phyloP scores from a whole-genome alignment of 2,797 vertebrate genomes.

The Ptychobarbus kaznakovi region DNA sequence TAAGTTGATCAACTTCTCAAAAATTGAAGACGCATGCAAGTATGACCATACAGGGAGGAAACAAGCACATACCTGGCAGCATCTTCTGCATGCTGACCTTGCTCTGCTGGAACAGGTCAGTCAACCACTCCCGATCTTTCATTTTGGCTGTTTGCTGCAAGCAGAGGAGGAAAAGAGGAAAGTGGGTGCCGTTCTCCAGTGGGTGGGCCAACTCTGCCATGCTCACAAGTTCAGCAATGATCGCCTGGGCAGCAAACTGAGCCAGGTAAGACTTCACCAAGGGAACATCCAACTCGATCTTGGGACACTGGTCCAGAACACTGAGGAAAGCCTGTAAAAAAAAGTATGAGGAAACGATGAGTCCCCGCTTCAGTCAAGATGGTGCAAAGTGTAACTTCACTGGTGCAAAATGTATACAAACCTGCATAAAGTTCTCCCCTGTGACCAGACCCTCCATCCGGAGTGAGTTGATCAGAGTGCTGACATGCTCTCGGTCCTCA shows the following conservation, averaged over 20 bases:
- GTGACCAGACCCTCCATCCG: constrained; percentile 91
- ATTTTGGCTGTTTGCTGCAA: constrained; percentile 96
- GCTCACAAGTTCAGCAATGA: constrained; percentile 95
- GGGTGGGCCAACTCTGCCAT: constrained; percentile 95
- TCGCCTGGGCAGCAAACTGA: constrained; percentile 94
- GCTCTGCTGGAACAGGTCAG: constrained; percentile 95
- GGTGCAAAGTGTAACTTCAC: neutral
- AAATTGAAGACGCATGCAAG: neutral
- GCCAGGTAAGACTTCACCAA: constrained; percentile 98
- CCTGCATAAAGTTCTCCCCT: constrained; percentile 97
- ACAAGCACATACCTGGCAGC: constrained; percentile 88
- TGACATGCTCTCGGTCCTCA: constrained; percentile 93
- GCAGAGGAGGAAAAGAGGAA: constrained; percentile 98
- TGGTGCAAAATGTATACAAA: constrained; percentile 60
- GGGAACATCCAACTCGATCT: constrained; percentile 94
- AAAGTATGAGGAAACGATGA: neutral
- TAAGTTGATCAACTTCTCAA: neutral
- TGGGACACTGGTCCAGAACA: constrained; percentile 97
- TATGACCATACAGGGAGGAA: neutral
- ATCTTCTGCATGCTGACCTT: constrained; percentile 99
- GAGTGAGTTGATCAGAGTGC: constrained; percentile 89
- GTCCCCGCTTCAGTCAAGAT: neutral
- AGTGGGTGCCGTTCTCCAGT: constrained; percentile 95
- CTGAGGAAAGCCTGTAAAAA: constrained; percentile 85
- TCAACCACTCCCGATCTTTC: constrained; percentile 95